These are phyloP conservation scores for Drosophila hamatofila DNA, from an alignment of 2,888 invertebrate genomes.

Conservation along the genomic window DNA sequence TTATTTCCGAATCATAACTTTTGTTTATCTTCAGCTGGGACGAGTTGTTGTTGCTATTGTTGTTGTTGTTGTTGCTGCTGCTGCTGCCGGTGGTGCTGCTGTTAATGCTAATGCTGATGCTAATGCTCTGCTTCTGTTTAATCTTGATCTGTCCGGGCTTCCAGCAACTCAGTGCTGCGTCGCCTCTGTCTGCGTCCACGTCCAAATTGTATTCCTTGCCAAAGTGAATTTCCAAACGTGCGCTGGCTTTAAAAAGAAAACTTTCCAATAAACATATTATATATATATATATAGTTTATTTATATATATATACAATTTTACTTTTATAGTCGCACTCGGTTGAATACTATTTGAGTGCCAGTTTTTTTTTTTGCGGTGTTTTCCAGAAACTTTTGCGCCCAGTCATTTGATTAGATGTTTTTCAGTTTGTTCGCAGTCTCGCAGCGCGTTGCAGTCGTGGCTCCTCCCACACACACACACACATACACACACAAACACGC, in stretches of 20 bases:
- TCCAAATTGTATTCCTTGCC: constrained; percentile 21
- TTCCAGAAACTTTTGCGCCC: constrained; percentile 46
- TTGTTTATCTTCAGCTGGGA: constrained; percentile 68
- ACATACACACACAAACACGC: background rate
- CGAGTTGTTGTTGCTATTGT: constrained; percentile 14
- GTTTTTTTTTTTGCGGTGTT: constrained; percentile 50
- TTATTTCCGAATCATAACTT: constrained; percentile 78
- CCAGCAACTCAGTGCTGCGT: constrained; percentile 49
- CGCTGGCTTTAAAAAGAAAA: constrained; percentile 5
- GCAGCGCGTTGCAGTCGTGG: constrained; percentile 50
- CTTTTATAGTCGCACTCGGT: constrained; percentile 18
- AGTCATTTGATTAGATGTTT: constrained; percentile 47
- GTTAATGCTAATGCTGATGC: constrained; percentile 23
- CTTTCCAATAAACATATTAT: constrained; percentile 3
- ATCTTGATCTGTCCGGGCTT: constrained; percentile 20
- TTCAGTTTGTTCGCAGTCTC: constrained; percentile 56
- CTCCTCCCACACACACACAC: constrained; percentile 18
- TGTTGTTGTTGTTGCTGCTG: constrained; percentile 25
- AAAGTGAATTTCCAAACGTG: constrained; percentile 42
- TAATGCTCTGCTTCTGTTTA: constrained; percentile 27
- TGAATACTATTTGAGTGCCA: constrained; percentile 18
- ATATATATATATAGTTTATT: background rate
- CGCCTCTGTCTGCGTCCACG: constrained; percentile 52
- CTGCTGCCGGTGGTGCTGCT: constrained; percentile 24
- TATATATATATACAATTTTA: background rate